Evolutionary conservation across 2,888 invertebrate species (phyloP).

Genomic region (Perizoma flavofasciatum): DNA sequence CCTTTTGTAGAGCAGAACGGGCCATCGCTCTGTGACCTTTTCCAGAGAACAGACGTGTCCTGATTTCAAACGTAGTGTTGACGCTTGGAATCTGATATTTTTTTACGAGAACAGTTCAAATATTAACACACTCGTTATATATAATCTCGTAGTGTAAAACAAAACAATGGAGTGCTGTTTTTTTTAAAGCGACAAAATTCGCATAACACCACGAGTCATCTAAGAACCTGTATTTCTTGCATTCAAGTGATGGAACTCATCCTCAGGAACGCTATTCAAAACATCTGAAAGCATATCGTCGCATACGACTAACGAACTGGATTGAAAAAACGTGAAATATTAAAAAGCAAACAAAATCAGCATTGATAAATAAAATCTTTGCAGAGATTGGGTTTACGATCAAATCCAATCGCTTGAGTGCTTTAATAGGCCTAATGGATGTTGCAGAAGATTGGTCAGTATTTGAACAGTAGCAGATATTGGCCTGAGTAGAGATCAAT

Average conservation of each 20-base stretch:
- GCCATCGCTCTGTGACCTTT: conserved; percentile 49
- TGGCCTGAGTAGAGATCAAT: conserved; percentile 3
- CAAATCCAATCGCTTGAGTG: conserved; percentile 18
- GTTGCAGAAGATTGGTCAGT: conserved; percentile 27
- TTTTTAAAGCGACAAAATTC: conserved; percentile 13
- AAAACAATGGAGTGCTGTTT: too few species aligned
- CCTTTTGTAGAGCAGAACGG: conserved; percentile 41
- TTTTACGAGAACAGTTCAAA: conserved; percentile 6
- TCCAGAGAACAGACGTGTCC: conserved; percentile 52
- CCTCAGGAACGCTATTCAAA: conserved; percentile 29
- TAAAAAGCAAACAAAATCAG: conserved; percentile 1
- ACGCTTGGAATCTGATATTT: conserved; percentile 14
- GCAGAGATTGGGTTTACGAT: conserved; percentile 13
- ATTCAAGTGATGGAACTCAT: conserved; percentile 28
- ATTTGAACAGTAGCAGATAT: conserved; percentile 23
- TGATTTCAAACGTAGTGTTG: conserved; percentile 39
- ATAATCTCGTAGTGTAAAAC: conserved; percentile 1
- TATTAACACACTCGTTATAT: conserved; percentile 2
- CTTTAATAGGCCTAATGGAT: conserved; percentile 27
- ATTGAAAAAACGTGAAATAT: background rate
- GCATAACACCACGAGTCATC: background rate
- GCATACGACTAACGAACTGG: conserved; percentile 5
- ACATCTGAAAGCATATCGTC: conserved; percentile 26
- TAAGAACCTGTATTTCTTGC: conserved; percentile 21
- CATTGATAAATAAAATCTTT: background rate